These are phyloP conservation scores for Sciurus niger DNA, from an alignment of 2,113 vertebrate species.

Conservation along the genomic window DNA sequence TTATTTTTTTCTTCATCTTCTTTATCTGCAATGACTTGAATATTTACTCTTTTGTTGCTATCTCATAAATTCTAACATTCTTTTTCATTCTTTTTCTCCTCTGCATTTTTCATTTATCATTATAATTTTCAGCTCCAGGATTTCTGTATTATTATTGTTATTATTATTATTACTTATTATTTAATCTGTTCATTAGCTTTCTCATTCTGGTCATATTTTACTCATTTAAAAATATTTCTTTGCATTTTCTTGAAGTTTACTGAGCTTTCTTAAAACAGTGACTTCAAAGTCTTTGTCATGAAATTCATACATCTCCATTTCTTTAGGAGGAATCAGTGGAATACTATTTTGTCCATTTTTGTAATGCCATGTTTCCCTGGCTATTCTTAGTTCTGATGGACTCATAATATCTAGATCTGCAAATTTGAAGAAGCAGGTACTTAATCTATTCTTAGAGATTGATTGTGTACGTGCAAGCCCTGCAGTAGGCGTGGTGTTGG, in stretches of 20 bases:
- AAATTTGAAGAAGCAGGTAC: no score
- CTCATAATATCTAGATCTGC: background rate
- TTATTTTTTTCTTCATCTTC: no score
- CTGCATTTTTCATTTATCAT: no score
- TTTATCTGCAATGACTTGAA: no score
- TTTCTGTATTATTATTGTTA: background rate
- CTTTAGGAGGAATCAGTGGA: background rate
- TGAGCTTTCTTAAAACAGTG: background rate
- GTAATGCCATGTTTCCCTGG: no score
- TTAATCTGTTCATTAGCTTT: background rate
- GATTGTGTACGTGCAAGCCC: background rate
- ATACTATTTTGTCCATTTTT: background rate
- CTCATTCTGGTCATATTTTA: background rate
- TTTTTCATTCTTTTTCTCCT: no score
- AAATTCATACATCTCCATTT: background rate
- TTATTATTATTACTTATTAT: background rate
- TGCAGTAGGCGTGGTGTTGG: background rate
- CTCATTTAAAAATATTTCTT: no score
- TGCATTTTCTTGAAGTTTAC: background rate
- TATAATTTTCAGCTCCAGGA: background rate
- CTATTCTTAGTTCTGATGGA: background rate
- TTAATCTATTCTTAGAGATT: background rate
- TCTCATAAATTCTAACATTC: no score
- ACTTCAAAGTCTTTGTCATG: background rate
- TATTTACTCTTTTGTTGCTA: no score